A percentile compares a stretch with the other conserved stretches of the same genome.
These are phyloP conservation scores for Prunella fulvescens DNA, from an alignment of 2,113 vertebrate species.

Conservation along the genomic window DNA sequence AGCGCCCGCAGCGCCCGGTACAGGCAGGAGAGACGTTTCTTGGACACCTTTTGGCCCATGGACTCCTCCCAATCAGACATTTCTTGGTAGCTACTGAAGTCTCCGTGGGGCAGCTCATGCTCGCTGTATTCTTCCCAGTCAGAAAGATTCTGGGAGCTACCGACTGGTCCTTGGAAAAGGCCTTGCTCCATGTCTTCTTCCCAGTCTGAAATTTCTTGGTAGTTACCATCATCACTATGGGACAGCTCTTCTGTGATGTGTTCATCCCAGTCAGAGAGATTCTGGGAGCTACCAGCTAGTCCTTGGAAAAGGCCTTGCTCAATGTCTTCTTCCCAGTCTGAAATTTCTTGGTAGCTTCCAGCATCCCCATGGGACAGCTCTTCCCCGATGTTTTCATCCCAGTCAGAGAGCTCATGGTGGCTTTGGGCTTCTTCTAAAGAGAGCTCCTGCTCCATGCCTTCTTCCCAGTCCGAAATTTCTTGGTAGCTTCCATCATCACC, in stretches of 20 bases:
- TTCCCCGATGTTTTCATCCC: too few species aligned
- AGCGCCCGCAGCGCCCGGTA: rapidly evolving
- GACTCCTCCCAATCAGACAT: not conserved
- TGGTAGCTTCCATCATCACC: too few species aligned
- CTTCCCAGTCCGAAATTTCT: too few species aligned
- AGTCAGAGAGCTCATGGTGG: too few species aligned
- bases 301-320: too few species aligned
- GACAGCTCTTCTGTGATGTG: rapidly evolving
- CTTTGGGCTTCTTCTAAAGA: too few species aligned
- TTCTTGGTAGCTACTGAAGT: rapidly evolving
- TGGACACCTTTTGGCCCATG: not conserved
- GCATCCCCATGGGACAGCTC: too few species aligned
- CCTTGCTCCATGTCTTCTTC: not conserved
- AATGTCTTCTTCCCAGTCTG: too few species aligned
- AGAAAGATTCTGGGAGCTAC: not conserved
- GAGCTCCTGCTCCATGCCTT: too few species aligned
- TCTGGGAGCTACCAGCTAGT: too few species aligned
- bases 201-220: not conserved
- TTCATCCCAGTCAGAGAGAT: not conserved
- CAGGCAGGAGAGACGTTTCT: too few species aligned
- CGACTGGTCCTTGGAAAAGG: rapidly evolving
- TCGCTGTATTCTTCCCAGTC: not conserved
- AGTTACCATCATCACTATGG: rapidly evolving
- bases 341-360: too few species aligned
- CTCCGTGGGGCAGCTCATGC: rapidly evolving